These are phyloP conservation scores for Ichneumoninae sp. DNA, from an alignment of 2,888 invertebrate species.

Conservation along the genomic window DNA sequence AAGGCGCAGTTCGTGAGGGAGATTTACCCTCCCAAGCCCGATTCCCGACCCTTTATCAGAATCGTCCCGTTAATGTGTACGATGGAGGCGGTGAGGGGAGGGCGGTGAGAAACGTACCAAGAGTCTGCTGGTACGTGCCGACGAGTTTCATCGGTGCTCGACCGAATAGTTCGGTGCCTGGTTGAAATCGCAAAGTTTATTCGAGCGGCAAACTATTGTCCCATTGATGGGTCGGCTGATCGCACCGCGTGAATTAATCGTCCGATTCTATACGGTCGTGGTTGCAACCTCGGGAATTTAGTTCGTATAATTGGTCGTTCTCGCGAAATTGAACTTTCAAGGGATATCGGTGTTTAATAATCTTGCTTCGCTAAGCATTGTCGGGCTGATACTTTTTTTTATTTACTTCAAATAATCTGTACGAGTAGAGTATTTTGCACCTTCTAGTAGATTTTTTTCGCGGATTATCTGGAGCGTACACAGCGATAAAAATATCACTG, in stretches of 20 bases:
- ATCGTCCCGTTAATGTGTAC: conserved; percentile 58
- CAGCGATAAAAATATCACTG: neutral
- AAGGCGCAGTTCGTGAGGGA: conserved; percentile 28
- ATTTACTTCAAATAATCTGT: no score
- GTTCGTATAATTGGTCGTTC: neutral
- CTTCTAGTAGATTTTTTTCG: no score
- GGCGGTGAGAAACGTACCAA: conserved; percentile 42
- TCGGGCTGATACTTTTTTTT: neutral
- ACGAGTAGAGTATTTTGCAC: no score
- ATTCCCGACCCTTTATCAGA: conserved; percentile 15
- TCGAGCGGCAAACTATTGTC: conserved; percentile 51
- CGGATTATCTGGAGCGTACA: no score
- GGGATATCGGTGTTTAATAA: neutral
- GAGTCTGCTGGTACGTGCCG: conserved; percentile 56
- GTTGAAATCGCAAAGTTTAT: conserved; percentile 50
- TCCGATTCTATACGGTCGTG: conserved; percentile 5
- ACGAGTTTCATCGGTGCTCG: conserved; percentile 42
- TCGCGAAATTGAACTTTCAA: neutral
- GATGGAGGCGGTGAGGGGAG: neutral
- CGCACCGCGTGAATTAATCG: conserved; percentile 20
- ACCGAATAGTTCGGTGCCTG: conserved; percentile 5
- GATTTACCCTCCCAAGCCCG: conserved; percentile 31
- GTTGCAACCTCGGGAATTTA: conserved; percentile 1
- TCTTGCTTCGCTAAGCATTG: neutral
- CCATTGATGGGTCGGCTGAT: conserved; percentile 31